Percentiles rank a stretch among this genome's conserved stretches.
phyloP scores from a whole-genome alignment of 2,797 vertebrate genomes.

The Acestrorhynchus altus region DNA sequence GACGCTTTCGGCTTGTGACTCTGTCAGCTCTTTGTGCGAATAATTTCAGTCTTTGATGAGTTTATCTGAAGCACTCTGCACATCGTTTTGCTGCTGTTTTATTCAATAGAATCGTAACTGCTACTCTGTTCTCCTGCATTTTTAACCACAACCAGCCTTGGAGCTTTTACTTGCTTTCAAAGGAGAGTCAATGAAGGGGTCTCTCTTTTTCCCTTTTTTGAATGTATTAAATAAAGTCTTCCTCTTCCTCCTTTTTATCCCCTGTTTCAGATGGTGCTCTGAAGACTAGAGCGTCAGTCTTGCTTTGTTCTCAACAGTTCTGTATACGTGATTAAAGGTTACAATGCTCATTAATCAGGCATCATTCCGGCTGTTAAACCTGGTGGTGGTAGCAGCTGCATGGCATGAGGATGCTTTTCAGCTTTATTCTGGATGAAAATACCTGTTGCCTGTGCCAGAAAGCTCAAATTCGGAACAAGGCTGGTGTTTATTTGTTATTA shows the following conservation, averaged over 20 bases:
- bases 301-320: constrained; percentile 45
- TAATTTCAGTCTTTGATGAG: constrained; percentile 18
- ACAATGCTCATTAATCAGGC: too few species aligned
- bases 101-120: constrained; percentile 40
- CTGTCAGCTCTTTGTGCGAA: constrained; percentile 18
- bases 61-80: not conserved
- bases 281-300: constrained; percentile 46
- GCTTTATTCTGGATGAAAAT: too few species aligned
- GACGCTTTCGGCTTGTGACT: not conserved
- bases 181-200: not conserved
- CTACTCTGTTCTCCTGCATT: constrained; percentile 39
- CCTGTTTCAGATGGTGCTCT: constrained; percentile 51
- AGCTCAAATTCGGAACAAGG: too few species aligned
- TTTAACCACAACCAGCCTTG: constrained; percentile 36
- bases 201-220: not conserved
- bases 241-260: not conserved
- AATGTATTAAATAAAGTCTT: constrained; percentile 1
- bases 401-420: too few species aligned
- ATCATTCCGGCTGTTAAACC: too few species aligned
- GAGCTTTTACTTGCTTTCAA: constrained; percentile 25
- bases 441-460: too few species aligned
- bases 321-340: too few species aligned
- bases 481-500: too few species aligned
- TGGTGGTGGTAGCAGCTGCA: too few species aligned
- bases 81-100: constrained; percentile 27